A percentile compares a stretch with the other conserved stretches of the same genome.
These are phyloP conservation scores for Cyanoliseus patagonus DNA, from an alignment of 2,113 vertebrate genomes.

Conservation along the genomic window DNA sequence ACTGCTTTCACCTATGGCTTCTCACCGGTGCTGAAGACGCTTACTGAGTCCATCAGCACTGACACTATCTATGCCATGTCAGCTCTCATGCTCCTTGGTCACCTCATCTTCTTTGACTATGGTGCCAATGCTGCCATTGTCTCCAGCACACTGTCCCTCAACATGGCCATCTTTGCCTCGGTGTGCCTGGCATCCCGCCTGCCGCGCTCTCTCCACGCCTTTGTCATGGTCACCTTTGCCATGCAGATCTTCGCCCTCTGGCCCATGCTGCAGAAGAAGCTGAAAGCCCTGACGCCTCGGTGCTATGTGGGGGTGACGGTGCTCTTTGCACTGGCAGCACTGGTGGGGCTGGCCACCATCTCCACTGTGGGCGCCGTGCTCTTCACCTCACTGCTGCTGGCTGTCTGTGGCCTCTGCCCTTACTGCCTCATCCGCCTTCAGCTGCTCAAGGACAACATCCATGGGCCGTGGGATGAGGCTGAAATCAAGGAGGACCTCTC, in stretches of 20 bases:
- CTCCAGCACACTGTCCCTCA: slow-evolving; percentile 92
- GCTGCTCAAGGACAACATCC: slow-evolving; percentile 96
- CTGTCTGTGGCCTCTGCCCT: slow-evolving; percentile 87
- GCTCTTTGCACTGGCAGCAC: slow-evolving; percentile 79
- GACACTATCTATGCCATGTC: slow-evolving; percentile 98
- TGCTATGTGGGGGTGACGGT: slow-evolving; percentile 82
- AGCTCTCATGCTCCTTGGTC: slow-evolving; percentile 91
- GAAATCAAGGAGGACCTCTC: slow-evolving; percentile 95
- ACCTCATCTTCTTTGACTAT: slow-evolving; percentile 92
- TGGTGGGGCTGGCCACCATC: slow-evolving; percentile 79
- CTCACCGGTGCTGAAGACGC: slow-evolving; percentile 91
- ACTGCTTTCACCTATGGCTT: slow-evolving; percentile 94
- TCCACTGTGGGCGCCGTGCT: slow-evolving; percentile 82
- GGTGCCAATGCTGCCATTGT: slow-evolving; percentile 86
- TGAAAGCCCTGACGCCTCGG: slow-evolving; percentile 77
- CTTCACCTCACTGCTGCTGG: slow-evolving; percentile 79
- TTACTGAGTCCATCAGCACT: slow-evolving; percentile 95
- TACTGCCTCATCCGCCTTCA: slow-evolving; percentile 88
- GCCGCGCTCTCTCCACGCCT: slow-evolving; percentile 89
- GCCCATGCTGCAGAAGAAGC: slow-evolving; percentile 91
- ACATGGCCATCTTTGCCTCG: slow-evolving; percentile 94
- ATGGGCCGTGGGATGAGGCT: slow-evolving; percentile 97
- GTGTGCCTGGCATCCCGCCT: slow-evolving; percentile 94
- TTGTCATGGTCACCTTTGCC: slow-evolving; percentile 92
- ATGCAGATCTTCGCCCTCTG: slow-evolving; percentile 95